Evolutionary conservation across 2,113 vertebrate species (phyloP).

Genomic region (Vulpes vulpes): DNA sequence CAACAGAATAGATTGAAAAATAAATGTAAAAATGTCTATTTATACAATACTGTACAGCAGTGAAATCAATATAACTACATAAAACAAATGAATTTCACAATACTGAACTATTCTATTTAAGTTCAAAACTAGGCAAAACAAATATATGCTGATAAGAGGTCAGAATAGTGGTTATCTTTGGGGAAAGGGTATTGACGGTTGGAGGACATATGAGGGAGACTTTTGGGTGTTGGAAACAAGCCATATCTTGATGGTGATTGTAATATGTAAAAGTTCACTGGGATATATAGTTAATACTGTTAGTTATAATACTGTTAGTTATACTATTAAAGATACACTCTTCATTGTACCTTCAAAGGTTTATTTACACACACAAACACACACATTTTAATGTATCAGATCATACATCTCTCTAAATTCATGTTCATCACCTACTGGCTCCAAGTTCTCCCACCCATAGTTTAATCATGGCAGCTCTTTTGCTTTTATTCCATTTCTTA

Average conservation of each 20-base stretch:
- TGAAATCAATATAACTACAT: background rate
- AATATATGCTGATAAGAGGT: constrained; percentile 16
- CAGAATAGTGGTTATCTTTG: background rate
- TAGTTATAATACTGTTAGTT: constrained; percentile 19
- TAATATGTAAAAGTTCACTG: constrained; percentile 16
- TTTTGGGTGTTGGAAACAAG: background rate
- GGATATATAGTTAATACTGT: background rate
- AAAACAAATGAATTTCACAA: constrained; percentile 39
- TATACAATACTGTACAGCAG: constrained; percentile 19
- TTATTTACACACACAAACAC: background rate
- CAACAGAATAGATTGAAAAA: background rate
- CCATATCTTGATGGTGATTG: background rate
- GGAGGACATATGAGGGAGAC: background rate
- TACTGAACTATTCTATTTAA: constrained; percentile 17
- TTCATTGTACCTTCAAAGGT: constrained; percentile 7
- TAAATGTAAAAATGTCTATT: background rate
- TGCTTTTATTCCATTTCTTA: constrained; percentile 47
- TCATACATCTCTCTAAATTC: constrained; percentile 15
- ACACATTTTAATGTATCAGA: background rate
- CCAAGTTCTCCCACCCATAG: background rate
- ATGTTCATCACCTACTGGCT: background rate
- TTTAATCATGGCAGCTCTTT: constrained; percentile 25
- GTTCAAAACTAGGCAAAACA: constrained; percentile 34
- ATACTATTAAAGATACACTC: background rate
- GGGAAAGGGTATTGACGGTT: background rate